phyloP scores from a whole-genome alignment of 1,140 invertebrate species.

The Oryzaephilus surinamensis region DNA sequence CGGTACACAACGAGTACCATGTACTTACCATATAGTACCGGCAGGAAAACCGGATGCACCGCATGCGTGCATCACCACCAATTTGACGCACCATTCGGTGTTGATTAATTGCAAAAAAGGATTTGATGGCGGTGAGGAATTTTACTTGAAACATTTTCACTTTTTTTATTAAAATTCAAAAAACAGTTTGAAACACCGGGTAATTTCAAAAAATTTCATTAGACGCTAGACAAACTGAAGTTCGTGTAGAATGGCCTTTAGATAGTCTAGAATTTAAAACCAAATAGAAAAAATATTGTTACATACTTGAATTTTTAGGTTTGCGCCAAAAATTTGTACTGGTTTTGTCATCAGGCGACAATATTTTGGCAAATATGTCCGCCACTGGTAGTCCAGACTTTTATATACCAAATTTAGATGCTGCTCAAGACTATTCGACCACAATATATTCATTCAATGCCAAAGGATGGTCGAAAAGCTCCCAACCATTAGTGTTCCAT shows the following conservation, averaged over 20 bases:
- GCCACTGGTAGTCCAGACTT: constrained; percentile 30
- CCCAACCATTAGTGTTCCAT: constrained; percentile 20
- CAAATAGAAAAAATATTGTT: too few relatives aligned
- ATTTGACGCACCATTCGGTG: constrained; percentile 42
- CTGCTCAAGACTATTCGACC: constrained; percentile 38
- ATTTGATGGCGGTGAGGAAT: constrained; percentile 33
- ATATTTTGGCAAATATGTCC: constrained; percentile 28
- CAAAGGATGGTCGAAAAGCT: constrained; percentile 39
- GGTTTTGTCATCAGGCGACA: constrained; percentile 25
- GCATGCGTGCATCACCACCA: constrained; percentile 37
- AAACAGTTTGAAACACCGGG: too few relatives aligned
- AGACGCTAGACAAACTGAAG: too few relatives aligned
- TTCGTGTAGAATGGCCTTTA: too few relatives aligned
- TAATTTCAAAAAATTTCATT: too few relatives aligned
- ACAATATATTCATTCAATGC: constrained; percentile 45
- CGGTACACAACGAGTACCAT: constrained; percentile 42
- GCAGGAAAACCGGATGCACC: constrained; percentile 44
- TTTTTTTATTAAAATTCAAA: too few relatives aligned
- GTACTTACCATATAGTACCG: constrained; percentile 46
- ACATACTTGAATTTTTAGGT: too few relatives aligned
- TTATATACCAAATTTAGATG: constrained; percentile 33
- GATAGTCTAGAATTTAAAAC: too few relatives aligned
- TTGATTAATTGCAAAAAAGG: constrained; percentile 40
- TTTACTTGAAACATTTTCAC: too few relatives aligned
- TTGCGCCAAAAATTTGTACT: constrained; percentile 40